Percentiles rank a stretch among this genome's conserved stretches.
These are phyloP conservation scores for Pammene aurita DNA, from an alignment of 2,888 invertebrate genomes.

Conservation along the genomic window DNA sequence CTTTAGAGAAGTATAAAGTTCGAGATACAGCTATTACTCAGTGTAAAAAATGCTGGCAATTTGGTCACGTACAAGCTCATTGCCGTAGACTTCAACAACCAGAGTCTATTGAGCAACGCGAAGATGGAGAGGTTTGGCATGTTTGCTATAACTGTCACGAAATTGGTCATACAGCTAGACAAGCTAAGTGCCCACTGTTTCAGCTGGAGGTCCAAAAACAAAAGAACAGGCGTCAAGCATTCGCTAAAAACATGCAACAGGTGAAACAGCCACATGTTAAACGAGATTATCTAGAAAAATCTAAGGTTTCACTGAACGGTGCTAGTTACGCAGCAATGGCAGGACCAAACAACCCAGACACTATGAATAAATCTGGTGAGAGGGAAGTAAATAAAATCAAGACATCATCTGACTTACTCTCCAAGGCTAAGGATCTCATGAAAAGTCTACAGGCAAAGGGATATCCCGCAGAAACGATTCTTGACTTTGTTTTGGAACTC, in stretches of 20 bases:
- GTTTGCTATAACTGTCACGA: background rate
- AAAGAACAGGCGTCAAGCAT: background rate
- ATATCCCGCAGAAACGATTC: constrained; percentile 11
- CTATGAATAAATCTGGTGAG: too few relatives aligned
- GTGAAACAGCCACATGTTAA: background rate
- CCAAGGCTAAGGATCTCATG: constrained; percentile 13
- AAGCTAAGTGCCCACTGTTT: constrained; percentile 11
- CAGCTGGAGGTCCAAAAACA: constrained; percentile 2
- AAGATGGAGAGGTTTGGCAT: background rate
- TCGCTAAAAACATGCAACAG: background rate
- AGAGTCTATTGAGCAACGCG: background rate
- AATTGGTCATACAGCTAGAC: constrained; percentile 4
- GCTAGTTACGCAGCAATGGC: background rate
- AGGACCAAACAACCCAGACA: background rate
- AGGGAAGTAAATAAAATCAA: background rate
- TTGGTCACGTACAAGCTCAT: constrained; percentile 21
- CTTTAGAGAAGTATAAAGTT: constrained; percentile 5
- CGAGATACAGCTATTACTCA: background rate
- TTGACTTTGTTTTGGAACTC: constrained; percentile 8
- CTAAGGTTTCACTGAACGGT: background rate
- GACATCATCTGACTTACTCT: background rate
- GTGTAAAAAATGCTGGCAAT: constrained; percentile 10
- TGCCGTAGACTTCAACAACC: background rate
- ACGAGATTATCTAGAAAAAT: background rate
- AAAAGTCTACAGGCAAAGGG: constrained; percentile 4